phyloP scores from a whole-genome alignment of 2,113 vertebrate genomes.

The Chascanopsetta lugubris region DNA sequence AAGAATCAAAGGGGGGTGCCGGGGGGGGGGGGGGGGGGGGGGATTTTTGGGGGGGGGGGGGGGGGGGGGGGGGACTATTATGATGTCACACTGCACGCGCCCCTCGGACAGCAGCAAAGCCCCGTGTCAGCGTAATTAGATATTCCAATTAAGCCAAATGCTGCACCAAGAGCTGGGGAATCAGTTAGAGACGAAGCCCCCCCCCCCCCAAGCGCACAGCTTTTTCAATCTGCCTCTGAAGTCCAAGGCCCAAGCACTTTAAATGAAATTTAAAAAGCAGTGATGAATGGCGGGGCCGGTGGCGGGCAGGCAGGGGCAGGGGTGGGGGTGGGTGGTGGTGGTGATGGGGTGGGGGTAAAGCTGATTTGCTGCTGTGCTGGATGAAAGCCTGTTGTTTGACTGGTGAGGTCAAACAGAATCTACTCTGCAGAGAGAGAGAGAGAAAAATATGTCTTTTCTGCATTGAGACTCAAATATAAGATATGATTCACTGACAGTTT shows the following conservation, averaged over 20 bases:
- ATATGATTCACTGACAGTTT: not conserved
- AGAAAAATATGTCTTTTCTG: not conserved
- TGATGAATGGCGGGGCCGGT: conserved; percentile 17
- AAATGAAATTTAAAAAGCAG: conserved; percentile 10
- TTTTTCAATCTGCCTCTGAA: conserved; percentile 28
- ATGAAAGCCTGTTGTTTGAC: not conserved
- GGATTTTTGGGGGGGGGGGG: no score
- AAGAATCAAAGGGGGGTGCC: no score
- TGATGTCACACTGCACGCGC: conserved; percentile 30
- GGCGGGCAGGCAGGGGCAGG: conserved; percentile 7
- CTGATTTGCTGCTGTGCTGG: conserved; percentile 6
- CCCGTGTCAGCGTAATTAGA: conserved; percentile 63
- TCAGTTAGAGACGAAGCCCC: conserved; percentile 21
- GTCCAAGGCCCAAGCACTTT: conserved; percentile 30
- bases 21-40: no score
- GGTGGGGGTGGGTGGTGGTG: no score
- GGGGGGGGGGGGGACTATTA: conserved; percentile 32
- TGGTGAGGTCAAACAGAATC: conserved; percentile 9
- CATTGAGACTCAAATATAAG: not conserved
- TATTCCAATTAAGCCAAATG: conserved; percentile 60
- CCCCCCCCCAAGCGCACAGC: conserved; percentile 4
- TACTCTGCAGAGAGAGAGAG: not conserved
- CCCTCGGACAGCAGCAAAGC: conserved; percentile 57
- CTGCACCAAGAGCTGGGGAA: conserved; percentile 59
- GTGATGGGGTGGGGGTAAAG: no score